phyloP scores from a whole-genome alignment of 1,140 invertebrate species.

The Drosophila tristis region DNA sequence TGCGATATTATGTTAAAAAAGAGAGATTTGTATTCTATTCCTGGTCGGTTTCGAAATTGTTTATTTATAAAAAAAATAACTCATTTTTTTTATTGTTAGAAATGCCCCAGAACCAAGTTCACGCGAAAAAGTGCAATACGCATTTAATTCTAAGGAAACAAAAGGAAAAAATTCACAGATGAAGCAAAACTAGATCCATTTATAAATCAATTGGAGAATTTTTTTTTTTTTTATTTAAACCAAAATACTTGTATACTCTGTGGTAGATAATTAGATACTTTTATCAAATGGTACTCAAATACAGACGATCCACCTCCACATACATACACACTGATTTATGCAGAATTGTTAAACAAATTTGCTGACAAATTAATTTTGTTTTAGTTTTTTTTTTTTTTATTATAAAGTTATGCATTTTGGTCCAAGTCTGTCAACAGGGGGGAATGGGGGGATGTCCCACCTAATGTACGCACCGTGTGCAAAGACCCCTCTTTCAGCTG shows the following conservation, averaged over 20 bases:
- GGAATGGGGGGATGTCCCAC: too few relatives aligned
- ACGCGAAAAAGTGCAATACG: conserved; percentile 71
- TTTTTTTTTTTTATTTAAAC: conserved; percentile 1
- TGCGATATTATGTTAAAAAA: neutral
- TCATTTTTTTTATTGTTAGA: conserved; percentile 20
- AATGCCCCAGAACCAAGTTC: conserved; percentile 69
- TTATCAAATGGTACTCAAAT: neutral
- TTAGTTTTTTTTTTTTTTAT: conserved; percentile 9
- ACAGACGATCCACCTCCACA: neutral
- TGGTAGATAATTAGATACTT: too few relatives aligned
- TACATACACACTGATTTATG: conserved; percentile 11
- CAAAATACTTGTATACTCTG: neutral
- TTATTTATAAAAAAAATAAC: neutral
- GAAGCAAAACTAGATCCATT: neutral
- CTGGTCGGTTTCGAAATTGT: neutral
- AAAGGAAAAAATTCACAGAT: conserved; percentile 20
- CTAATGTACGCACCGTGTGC: too few relatives aligned
- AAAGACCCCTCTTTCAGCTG: too few relatives aligned
- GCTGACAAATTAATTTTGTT: conserved; percentile 14
- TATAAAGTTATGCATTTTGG: too few relatives aligned
- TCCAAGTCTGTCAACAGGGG: too few relatives aligned
- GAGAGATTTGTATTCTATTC: neutral
- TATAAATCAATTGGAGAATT: conserved; percentile 1
- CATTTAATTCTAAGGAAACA: conserved; percentile 42
- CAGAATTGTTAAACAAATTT: conserved; percentile 66